Evolutionary conservation across 2,797 vertebrate genomes (phyloP).

Genomic region (Valencia hispanica): DNA sequence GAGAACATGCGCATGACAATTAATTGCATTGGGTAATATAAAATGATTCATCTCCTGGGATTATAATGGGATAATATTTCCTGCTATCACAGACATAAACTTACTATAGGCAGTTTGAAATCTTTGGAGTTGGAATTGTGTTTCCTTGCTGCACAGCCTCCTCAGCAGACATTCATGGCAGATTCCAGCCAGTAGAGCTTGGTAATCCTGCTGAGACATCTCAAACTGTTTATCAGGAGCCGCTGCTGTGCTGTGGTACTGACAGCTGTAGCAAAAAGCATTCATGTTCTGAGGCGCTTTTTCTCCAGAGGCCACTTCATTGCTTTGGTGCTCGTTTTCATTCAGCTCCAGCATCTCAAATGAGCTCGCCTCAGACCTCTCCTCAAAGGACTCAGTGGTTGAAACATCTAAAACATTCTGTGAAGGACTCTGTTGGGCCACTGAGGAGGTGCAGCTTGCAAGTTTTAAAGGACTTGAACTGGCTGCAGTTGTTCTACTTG

Average conservation of each 20-base stretch:
- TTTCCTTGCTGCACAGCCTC: slow-evolving; percentile 80
- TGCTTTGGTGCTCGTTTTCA: slow-evolving; percentile 2
- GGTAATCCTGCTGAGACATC: slow-evolving; percentile 83
- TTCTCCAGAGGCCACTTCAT: slow-evolving; percentile 14
- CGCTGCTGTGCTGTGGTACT: slow-evolving; percentile 28
- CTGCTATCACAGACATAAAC: slow-evolving; percentile 46
- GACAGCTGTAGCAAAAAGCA: slow-evolving; percentile 62
- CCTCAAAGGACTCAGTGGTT: slow-evolving; percentile 53
- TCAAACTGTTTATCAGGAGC: slow-evolving; percentile 55
- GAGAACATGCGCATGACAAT: neutral
- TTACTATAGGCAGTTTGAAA: slow-evolving; percentile 81
- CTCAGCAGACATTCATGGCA: slow-evolving; percentile 85
- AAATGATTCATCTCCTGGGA: neutral
- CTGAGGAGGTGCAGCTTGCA: neutral
- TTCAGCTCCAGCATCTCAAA: slow-evolving; percentile 64
- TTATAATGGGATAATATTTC: neutral
- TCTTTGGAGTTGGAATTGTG: slow-evolving; percentile 76
- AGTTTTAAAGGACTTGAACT: slow-evolving; percentile 20
- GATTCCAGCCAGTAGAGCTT: slow-evolving; percentile 86
- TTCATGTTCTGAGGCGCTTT: slow-evolving; percentile 28
- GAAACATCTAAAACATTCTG: neutral
- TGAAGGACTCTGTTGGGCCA: slow-evolving; percentile 2
- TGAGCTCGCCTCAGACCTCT: slow-evolving; percentile 59
- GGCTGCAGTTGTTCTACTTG: slow-evolving; percentile 47
- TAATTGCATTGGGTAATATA: neutral